Conservation (phyloP, 2,888 invertebrate species). For the Vanessa cardui region DNA sequence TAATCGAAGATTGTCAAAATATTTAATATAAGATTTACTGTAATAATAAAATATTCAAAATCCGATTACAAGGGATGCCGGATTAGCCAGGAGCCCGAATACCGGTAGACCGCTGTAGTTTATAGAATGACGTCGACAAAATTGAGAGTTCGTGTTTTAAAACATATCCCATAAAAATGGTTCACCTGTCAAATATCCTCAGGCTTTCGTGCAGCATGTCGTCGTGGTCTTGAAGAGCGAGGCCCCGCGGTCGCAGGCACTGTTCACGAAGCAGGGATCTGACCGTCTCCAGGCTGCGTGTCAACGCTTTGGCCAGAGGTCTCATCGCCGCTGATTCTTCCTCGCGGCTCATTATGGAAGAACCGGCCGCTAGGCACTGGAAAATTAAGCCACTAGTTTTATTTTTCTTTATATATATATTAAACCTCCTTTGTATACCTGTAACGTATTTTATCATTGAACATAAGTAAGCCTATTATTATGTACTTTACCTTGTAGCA, state of each 20-base stretch:
- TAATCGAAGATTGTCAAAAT: too few species aligned
- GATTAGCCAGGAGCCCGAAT: too few species aligned
- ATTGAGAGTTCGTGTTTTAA: background rate
- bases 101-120: too few species aligned
- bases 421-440: too few species aligned
- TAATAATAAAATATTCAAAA: too few species aligned
- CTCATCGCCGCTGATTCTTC: constrained; percentile 97
- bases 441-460: too few species aligned
- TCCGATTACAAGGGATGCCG: too few species aligned
- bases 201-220: constrained; percentile 91
- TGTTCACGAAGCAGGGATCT: constrained; percentile 95
- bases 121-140: too few species aligned
- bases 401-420: background rate
- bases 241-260: constrained; percentile 86
- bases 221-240: constrained; percentile 80
- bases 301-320: constrained; percentile 97
- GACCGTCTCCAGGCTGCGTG: constrained; percentile 97
- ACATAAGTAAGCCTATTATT: too few species aligned
- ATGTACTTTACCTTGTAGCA: too few species aligned
- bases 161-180: background rate
- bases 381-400: constrained; percentile 50
- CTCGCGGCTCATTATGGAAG: constrained; percentile 98
- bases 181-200: constrained; percentile 90
- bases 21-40: too few species aligned
- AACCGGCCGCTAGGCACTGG: constrained; percentile 98